Evolutionary conservation across 2,797 vertebrate species (phyloP), one percentile per base, ranked within the genome.

Genomic region (Aeoliscus strigatus): DNA sequence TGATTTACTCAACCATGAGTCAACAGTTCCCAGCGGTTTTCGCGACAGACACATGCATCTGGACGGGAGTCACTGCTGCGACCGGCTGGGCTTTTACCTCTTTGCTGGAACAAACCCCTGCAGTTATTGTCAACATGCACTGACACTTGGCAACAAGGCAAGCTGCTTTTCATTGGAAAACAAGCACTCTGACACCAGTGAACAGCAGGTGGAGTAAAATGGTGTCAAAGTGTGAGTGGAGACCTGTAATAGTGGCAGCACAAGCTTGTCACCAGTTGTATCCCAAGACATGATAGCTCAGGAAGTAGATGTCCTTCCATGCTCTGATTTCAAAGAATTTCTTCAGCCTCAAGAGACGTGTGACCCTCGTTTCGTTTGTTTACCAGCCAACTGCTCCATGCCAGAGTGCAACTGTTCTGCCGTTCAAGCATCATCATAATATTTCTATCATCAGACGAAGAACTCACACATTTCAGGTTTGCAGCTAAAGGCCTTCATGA

Each of bases 141-240:
- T 32, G 60, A 72, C 67, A 67, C 71, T 60, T 71, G 71, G 81
- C 66, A 73, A 81, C 66, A 79, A 63, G 56, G 49, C 13, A 52
- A 35, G 47, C 10, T 8, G 53, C 39, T 58, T 54, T 60, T 68
- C 51, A 53, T 29, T 50, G 17, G 24, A 53, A 63, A 56, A 60
- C 60, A 62, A 67, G 36, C 57, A 17, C 51, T 61, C 36, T 66
- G 55, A 75, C 66, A 64, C 33, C 13, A n/a, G 6, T 1, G 28
- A 55, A 34, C 66, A 66, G 59, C 40, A 5, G 17, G 33, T 1
- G 24, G 46, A 37, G 16, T 26, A 32, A 21, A 49, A 46, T 35
- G 6, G 33, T 62, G 55, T 70, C 43, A 59, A 64, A 70, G 70
- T 56, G 39, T 27, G 26, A 60, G 55, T 6, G 40, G 67, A 31